Evolutionary conservation across 1,140 invertebrate genomes (phyloP), one percentile per base, ranked within the genome.

Genomic region (Caenorhabditis elegans): DNA sequence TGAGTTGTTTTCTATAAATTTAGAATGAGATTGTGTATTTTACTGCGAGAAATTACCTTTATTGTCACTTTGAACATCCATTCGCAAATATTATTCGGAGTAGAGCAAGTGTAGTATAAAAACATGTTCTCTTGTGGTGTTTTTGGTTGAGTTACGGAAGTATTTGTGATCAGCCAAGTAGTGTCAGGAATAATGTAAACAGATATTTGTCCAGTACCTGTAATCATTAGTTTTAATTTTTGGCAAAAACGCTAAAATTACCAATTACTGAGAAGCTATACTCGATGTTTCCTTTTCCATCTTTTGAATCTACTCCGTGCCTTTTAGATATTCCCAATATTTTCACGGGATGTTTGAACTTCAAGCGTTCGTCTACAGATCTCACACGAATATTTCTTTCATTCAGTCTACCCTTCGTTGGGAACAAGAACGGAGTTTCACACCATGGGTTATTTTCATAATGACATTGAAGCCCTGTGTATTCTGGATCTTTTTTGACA

Each of bases 371-470:
- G 10, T 48, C 51, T 1, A 78, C 55, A 19, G 47, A 11, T 76
- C 78, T 83, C 24, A 83, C 85, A 13, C 83, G 46, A 10, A 84
- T 79, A 24, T 75, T 70, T 51, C 83, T 79, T 49, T 28, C 36
- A 31, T 46, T 28, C 24, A 84, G 22, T 36, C 83, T n/a, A 2
- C 76, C 19, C 19, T 47, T 81, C 3, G 82, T 80, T 4, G 83
- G 83, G 76, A 79, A 84, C 24, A 85, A 84, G 31, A 76, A 84
- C 8, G 83, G 83, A 48, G 84, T 43, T 53, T 84, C 83, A 60
- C 77, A 79, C 48, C 39, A 84, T 28, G 65, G 80, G 36, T 77
- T 65, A 24, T 81, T 48, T 5, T 34, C 48, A 36, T 77, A 49
- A 11, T 36, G 34, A 15, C 36, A 53, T 49, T 83, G 34, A 28